Evolutionary conservation across 2,113 vertebrate genomes (phyloP), one percentile per base, ranked within the genome.

Genomic region (Seriola aureovittata): DNA sequence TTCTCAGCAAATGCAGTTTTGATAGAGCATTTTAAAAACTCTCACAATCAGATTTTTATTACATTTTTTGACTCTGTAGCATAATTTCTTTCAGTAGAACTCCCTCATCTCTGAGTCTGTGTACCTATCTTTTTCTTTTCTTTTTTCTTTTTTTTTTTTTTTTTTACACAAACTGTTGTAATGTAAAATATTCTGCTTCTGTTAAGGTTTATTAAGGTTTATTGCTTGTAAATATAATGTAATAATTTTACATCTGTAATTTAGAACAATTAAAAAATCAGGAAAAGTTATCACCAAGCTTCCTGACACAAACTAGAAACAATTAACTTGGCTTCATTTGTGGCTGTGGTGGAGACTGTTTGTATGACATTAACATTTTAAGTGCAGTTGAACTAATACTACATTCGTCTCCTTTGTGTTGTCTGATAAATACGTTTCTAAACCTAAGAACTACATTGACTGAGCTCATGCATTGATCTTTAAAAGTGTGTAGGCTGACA

Each of bases 151-250:
- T 14, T 55, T 40, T 14, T 3, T 14, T 3, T 19, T 29, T 62
- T 75, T 64, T 50, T 67, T 42, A 19, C 1, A 17, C 4, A 62
- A 34, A 23, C 44, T 58, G 2, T 52, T 70, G 32, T 40, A 5
- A 59, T 50, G 21, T 65, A 52, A 14, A 71, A 42, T 46, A 55
- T 59, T 73, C 0, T 38, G 73, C 55, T 78, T 42, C 32, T 82
- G 9, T 29, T 32, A 23, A 52, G 36, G 0, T 57, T 19, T 73
- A 3, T 62, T 25, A 8, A 12, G 5, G 19, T 38, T 71, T 70
- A 3, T 19, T 58, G 38, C n/a, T 38, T 88, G 84, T 88, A 87
- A 82, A 91, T 88, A 89, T 52, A 12, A 38, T 58, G 5, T 38
- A 5, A 12, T 21, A 23, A 38, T 82, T 81, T 62, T 68, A 48